These are phyloP conservation scores for Phycodurus eques DNA, from an alignment of 2,113 vertebrate species.

Conservation along the genomic window DNA sequence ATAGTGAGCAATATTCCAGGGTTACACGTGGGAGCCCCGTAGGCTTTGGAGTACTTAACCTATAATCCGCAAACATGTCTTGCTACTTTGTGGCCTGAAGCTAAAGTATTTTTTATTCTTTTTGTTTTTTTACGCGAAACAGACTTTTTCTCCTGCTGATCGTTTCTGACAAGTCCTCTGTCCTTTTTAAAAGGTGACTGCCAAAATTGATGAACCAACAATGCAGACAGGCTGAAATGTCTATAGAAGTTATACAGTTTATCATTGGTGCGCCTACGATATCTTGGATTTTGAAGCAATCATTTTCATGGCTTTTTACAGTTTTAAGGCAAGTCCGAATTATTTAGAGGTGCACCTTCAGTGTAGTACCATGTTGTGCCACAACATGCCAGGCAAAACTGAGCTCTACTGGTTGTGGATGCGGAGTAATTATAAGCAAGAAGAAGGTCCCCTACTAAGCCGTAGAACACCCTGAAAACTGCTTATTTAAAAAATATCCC, in stretches of 20 bases:
- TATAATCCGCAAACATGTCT: slow-evolving; percentile 36
- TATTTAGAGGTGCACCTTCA: too few species aligned
- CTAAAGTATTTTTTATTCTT: slow-evolving; percentile 28
- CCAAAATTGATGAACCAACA: slow-evolving; percentile 43
- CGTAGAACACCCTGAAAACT: too few species aligned
- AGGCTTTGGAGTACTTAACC: slow-evolving; percentile 25
- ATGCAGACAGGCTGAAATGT: slow-evolving; percentile 51
- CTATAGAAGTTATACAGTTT: slow-evolving; percentile 25
- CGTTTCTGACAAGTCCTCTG: slow-evolving; percentile 49
- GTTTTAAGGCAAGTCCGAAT: too few species aligned
- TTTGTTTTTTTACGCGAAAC: slow-evolving; percentile 19
- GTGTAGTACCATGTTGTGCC: too few species aligned
- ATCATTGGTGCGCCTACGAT: not conserved
- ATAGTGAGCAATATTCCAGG: slow-evolving; percentile 5
- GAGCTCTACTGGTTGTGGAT: too few species aligned
- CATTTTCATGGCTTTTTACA: too few species aligned
- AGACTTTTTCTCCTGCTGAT: slow-evolving; percentile 55
- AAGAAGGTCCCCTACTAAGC: too few species aligned
- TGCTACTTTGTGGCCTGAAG: slow-evolving; percentile 12
- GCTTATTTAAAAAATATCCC: too few species aligned
- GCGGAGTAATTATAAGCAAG: too few species aligned
- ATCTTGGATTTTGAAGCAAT: too few species aligned
- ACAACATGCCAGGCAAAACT: too few species aligned
- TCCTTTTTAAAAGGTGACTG: slow-evolving; percentile 39
- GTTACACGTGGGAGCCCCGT: slow-evolving; percentile 3